Evolutionary conservation across 2,888 invertebrate genomes (phyloP).

Genomic region (Acrobasis suavella): DNA sequence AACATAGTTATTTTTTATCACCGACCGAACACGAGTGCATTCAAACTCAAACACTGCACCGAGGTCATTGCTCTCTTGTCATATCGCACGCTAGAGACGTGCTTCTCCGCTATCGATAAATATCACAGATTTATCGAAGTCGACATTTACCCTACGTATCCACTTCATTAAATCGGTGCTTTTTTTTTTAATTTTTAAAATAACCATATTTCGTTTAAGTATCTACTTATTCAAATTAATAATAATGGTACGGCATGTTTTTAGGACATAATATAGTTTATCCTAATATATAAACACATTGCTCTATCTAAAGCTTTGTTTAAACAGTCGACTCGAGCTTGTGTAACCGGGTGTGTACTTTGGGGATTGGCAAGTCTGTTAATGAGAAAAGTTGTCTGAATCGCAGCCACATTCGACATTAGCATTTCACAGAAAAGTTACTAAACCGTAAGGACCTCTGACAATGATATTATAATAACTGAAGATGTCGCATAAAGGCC

Average conservation of each 20-base stretch:
- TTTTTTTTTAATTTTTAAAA: too few species aligned
- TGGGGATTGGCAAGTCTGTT: background rate
- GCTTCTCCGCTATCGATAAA: constrained; percentile 37
- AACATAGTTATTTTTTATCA: constrained; percentile 41
- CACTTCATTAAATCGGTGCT: too few species aligned
- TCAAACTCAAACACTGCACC: constrained; percentile 49
- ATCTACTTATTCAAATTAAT: too few species aligned
- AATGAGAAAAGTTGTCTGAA: constrained; percentile 13
- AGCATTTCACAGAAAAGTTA: constrained; percentile 2
- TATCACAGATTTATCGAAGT: constrained; percentile 20
- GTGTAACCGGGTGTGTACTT: background rate
- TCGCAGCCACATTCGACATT: background rate
- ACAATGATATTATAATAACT: too few species aligned
- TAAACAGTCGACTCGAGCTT: background rate
- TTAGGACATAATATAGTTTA: too few species aligned
- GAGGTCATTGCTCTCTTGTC: constrained; percentile 60
- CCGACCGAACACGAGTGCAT: constrained; percentile 46
- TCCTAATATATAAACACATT: background rate
- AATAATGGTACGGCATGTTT: too few species aligned
- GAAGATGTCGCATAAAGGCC: too few species aligned
- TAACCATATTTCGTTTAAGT: too few species aligned
- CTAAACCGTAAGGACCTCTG: background rate
- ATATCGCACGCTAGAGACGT: constrained; percentile 64
- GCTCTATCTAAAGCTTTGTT: constrained; percentile 2
- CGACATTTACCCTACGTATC: background rate